Conservation (phyloP, 2,888 invertebrate genomes). For the Sthenelais limicola region DNA sequence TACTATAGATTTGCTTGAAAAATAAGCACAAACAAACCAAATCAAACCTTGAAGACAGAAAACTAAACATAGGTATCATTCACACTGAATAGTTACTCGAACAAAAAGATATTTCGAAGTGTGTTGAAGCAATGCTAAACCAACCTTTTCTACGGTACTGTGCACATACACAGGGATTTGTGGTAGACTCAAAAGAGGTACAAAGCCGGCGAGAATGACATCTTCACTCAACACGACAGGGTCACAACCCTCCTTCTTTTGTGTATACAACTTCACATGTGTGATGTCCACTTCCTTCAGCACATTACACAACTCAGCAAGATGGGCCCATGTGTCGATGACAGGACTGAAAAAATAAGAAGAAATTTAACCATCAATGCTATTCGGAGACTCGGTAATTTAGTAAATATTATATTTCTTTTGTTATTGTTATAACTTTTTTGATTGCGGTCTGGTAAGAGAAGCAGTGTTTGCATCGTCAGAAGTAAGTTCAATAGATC, state of each 20-base stretch:
- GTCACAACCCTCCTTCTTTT: constrained; percentile 75
- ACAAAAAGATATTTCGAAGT: too few relatives aligned
- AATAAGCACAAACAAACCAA: too few relatives aligned
- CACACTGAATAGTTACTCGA: too few relatives aligned
- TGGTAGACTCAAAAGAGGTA: constrained; percentile 83
- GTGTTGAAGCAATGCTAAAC: too few relatives aligned
- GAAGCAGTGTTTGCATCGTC: too few relatives aligned
- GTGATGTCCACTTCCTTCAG: constrained; percentile 77
- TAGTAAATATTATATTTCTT: too few relatives aligned
- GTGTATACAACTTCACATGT: constrained; percentile 74
- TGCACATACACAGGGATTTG: constrained; percentile 80
- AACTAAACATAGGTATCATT: too few relatives aligned
- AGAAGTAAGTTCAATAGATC: too few relatives aligned
- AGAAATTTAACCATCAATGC: background rate
- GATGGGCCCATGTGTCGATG: constrained; percentile 83
- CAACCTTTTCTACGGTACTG: constrained; percentile 78
- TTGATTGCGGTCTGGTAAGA: too few relatives aligned
- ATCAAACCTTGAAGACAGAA: too few relatives aligned
- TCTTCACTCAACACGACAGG: constrained; percentile 76
- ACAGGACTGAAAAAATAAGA: constrained; percentile 60
- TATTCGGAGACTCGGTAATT: too few relatives aligned
- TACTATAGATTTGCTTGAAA: too few relatives aligned
- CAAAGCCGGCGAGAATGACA: constrained; percentile 83
- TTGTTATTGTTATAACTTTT: background rate
- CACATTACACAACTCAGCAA: constrained; percentile 82